Evolutionary conservation across 1,140 invertebrate genomes (phyloP).

Genomic region (Lepidurus packardi): DNA sequence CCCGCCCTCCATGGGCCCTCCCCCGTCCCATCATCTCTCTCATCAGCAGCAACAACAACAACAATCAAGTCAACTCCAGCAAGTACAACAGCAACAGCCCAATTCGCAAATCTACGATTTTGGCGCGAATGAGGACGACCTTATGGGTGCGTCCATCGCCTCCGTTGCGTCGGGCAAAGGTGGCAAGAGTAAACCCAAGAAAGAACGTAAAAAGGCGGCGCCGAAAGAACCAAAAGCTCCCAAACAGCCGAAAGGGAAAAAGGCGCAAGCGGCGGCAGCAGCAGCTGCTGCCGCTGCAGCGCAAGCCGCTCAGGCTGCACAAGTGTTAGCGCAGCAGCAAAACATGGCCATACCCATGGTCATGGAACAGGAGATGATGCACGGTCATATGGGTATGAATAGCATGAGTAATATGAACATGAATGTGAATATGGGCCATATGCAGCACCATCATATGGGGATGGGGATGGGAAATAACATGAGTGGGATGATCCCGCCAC

Average conservation of each 20-base stretch:
- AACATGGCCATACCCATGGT: not conserved
- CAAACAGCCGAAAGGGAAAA: slow-evolving; percentile 50
- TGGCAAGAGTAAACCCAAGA: slow-evolving; percentile 32
- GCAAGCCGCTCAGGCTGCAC: not conserved
- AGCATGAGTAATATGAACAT: not conserved
- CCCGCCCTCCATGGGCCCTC: slow-evolving; percentile 23
- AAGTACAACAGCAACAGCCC: slow-evolving; percentile 24
- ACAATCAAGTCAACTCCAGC: not conserved
- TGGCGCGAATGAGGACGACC: slow-evolving; percentile 15
- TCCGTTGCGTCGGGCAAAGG: slow-evolving; percentile 23
- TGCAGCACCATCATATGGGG: not conserved
- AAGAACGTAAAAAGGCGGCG: slow-evolving; percentile 39
- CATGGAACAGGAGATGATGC: slow-evolving; percentile 6
- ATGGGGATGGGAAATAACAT: not conserved
- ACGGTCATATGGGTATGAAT: not conserved
- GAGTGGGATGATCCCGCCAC: not conserved
- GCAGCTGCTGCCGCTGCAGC: slow-evolving; percentile 23
- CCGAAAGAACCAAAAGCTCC: slow-evolving; percentile 52
- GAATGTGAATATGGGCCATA: not conserved
- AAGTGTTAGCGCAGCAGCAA: not conserved
- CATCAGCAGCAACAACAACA: slow-evolving; percentile 17
- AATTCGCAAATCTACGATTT: slow-evolving; percentile 32
- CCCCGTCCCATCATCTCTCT: slow-evolving; percentile 12
- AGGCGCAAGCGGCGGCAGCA: slow-evolving; percentile 42
- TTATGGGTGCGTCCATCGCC: not conserved